A percentile compares a stretch with the other conserved stretches of the same genome.
phyloP scores from a whole-genome alignment of 92 coral and sea anemone species.

The Ricordea florida region DNA sequence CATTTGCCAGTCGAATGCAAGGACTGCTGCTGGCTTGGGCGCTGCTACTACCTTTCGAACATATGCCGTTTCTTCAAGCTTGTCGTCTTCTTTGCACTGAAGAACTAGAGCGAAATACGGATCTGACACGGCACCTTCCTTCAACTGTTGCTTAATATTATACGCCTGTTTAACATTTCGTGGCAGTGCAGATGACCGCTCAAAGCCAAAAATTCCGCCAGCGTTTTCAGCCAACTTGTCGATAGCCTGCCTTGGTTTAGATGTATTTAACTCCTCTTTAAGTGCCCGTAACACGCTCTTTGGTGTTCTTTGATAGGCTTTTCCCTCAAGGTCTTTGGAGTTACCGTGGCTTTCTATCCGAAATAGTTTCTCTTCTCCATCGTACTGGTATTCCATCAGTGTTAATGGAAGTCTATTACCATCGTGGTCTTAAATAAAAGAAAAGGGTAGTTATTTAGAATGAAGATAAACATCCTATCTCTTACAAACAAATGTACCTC shows the following conservation, averaged over 20 bases:
- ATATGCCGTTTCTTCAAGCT: conserved; percentile 19
- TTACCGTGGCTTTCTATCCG: conserved; percentile 27
- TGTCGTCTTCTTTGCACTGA: conserved; percentile 56
- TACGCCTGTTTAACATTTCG: conserved; percentile 36
- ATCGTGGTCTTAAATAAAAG: too few species aligned
- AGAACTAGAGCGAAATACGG: conserved; percentile 40
- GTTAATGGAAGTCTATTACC: too few species aligned
- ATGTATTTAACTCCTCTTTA: conserved; percentile 15
- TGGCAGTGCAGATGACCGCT: conserved; percentile 25
- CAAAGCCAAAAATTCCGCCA: conserved; percentile 20
- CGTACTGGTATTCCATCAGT: conserved; percentile 25
- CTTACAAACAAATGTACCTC: too few species aligned
- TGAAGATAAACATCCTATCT: too few species aligned
- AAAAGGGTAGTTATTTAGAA: too few species aligned
- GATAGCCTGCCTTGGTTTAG: conserved; percentile 44
- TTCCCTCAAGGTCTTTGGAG: conserved; percentile 23
- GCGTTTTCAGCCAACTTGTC: conserved; percentile 17
- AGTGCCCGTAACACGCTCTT: conserved; percentile 20
- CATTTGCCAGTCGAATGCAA: conserved; percentile 35
- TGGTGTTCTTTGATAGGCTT: conserved; percentile 35
- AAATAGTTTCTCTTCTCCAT: conserved; percentile 18
- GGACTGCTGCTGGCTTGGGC: conserved; percentile 39
- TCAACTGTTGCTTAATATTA: conserved; percentile 14
- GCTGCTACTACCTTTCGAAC: conserved; percentile 40
- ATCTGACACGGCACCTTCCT: conserved; percentile 18